Percentiles rank a stretch among this genome's conserved stretches.
These are phyloP conservation scores for Mythimna albipuncta DNA, from an alignment of 2,888 invertebrate species.

Conservation along the genomic window DNA sequence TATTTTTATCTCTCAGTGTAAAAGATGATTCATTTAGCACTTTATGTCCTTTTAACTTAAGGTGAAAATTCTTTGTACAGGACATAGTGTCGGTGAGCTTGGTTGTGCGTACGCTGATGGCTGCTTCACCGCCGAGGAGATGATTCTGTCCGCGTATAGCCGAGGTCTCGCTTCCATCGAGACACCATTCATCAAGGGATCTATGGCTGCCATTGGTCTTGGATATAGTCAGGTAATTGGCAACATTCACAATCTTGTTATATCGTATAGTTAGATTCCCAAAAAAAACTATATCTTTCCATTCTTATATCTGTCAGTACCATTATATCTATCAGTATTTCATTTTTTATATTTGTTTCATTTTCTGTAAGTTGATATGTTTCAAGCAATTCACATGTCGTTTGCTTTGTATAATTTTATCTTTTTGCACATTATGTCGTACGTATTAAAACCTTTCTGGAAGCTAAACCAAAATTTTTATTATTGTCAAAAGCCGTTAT, in stretches of 20 bases:
- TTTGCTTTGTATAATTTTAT: no score
- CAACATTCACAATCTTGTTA: neutral
- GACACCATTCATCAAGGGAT: conserved; percentile 93
- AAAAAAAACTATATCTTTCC: no score
- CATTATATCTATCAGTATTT: no score
- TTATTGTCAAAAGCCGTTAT: no score
- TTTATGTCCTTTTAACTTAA: neutral
- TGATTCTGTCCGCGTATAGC: conserved; percentile 96
- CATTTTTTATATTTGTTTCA: no score
- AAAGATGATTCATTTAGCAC: neutral
- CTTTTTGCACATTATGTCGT: no score
- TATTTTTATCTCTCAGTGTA: neutral
- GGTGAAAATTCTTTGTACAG: conserved; percentile 75
- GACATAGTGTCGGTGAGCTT: conserved; percentile 98
- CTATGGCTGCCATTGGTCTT: conserved; percentile 97
- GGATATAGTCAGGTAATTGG: conserved; percentile 89
- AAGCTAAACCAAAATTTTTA: no score
- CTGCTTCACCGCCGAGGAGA: conserved; percentile 96
- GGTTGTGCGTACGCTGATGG: conserved; percentile 99
- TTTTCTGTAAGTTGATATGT: no score
- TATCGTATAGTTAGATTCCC: neutral
- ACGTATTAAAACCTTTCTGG: no score
- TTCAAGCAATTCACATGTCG: no score
- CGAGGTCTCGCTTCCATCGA: conserved; percentile 94
- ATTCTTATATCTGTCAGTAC: no score